These are phyloP conservation scores for Spizaetus ornatus DNA, from an alignment of 2,113 vertebrate genomes.

Conservation along the genomic window DNA sequence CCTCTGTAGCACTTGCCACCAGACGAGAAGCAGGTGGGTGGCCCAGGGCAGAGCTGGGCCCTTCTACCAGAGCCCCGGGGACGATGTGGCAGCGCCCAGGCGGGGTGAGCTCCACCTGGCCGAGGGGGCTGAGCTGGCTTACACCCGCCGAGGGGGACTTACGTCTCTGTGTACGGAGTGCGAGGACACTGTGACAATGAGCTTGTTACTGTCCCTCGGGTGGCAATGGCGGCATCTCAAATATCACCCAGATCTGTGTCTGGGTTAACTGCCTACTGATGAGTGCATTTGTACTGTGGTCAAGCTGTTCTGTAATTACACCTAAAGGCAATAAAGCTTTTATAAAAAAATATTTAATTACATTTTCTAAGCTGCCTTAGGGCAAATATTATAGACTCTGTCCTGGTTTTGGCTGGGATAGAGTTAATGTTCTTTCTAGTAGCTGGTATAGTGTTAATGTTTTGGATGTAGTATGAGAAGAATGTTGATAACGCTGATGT, in stretches of 20 bases:
- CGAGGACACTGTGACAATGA: accelerated
- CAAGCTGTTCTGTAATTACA: background rate
- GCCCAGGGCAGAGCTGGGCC: background rate
- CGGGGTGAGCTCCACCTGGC: background rate
- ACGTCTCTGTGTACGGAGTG: background rate
- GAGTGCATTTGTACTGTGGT: background rate
- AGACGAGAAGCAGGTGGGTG: accelerated
- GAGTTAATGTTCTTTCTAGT: too few species aligned
- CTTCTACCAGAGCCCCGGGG: background rate
- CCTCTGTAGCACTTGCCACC: background rate
- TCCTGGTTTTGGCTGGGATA: too few species aligned
- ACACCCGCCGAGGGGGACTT: accelerated
- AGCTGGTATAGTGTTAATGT: too few species aligned
- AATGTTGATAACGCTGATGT: too few species aligned
- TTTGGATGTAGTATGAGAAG: too few species aligned
- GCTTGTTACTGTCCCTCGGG: background rate
- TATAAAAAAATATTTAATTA: background rate
- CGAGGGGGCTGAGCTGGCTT: background rate
- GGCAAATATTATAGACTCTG: background rate
- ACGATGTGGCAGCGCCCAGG: accelerated
- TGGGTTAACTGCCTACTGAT: background rate
- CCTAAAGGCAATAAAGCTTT: background rate
- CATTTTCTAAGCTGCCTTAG: background rate
- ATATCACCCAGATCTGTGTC: background rate
- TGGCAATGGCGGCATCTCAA: background rate